Evolutionary conservation across 2,888 invertebrate species (phyloP).

Genomic region (Temnothorax rugatulus): DNA sequence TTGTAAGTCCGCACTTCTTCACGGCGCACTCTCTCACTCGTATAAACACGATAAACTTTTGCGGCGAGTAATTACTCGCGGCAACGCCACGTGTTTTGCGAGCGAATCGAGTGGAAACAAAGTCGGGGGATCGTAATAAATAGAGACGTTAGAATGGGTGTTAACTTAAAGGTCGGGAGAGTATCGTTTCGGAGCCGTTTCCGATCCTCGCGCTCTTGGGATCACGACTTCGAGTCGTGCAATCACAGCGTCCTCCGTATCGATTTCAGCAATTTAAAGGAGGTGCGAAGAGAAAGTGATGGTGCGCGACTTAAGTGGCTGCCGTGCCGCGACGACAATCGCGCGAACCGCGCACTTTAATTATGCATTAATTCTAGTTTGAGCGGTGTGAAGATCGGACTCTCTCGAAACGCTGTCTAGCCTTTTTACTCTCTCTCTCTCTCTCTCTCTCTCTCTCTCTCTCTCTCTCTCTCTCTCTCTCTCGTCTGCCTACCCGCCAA

Average conservation of each 20-base stretch:
- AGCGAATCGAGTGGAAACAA: background rate
- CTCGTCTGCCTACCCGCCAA: slow-evolving; percentile 70
- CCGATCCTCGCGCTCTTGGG: background rate
- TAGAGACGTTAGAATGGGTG: slow-evolving; percentile 8
- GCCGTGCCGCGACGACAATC: slow-evolving; percentile 75
- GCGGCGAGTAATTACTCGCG: slow-evolving; percentile 68
- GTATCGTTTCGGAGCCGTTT: background rate
- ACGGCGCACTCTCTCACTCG: slow-evolving; percentile 58
- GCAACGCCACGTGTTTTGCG: slow-evolving; percentile 58
- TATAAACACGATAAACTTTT: slow-evolving; percentile 66
- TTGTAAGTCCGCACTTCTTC: slow-evolving; percentile 49
- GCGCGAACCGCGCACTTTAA: slow-evolving; percentile 78
- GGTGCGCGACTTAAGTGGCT: slow-evolving; percentile 68
- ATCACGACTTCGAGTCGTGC: slow-evolving; percentile 32
- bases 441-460: slow-evolving; percentile 59
- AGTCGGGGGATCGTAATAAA: slow-evolving; percentile 2
- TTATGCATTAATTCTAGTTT: slow-evolving; percentile 80
- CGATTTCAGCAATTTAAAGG: slow-evolving; percentile 67
- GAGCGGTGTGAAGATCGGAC: slow-evolving; percentile 76
- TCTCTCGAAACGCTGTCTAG: slow-evolving; percentile 64
- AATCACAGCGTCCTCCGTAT: slow-evolving; percentile 59
- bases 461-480: slow-evolving; percentile 54
- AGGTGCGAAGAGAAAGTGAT: slow-evolving; percentile 29
- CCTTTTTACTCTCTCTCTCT: slow-evolving; percentile 55
- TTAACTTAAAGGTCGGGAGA: background rate